Percentiles rank a stretch among this genome's conserved stretches.
phyloP scores from a whole-genome alignment of 2,888 invertebrate species.

The Hirudinaria manillensis region DNA sequence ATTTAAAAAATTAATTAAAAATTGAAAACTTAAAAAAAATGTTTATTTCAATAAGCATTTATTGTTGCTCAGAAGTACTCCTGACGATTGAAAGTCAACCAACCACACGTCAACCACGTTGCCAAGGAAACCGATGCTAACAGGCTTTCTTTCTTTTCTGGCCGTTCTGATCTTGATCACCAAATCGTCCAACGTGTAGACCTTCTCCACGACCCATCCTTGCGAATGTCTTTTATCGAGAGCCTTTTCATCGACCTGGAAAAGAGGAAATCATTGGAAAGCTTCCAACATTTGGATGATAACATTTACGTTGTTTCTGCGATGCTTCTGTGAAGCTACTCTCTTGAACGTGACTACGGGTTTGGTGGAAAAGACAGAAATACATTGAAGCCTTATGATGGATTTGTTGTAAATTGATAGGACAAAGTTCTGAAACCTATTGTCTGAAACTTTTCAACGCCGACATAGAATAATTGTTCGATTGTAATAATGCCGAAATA shows the following conservation, averaged over 20 bases:
- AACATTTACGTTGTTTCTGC: too few relatives aligned
- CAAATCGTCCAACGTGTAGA: conserved; percentile 55
- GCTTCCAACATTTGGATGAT: neutral
- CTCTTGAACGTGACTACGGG: too few relatives aligned
- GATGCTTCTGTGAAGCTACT: too few relatives aligned
- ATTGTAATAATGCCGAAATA: too few relatives aligned
- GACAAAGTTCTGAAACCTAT: neutral
- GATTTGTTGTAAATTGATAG: too few relatives aligned
- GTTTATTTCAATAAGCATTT: neutral
- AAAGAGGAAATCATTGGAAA: neutral
- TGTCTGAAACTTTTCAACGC: too few relatives aligned
- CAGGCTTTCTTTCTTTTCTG: conserved; percentile 47
- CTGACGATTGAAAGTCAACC: conserved; percentile 29
- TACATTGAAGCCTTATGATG: too few relatives aligned
- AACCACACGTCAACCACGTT: conserved; percentile 60
- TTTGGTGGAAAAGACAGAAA: too few relatives aligned
- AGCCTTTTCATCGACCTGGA: conserved; percentile 54
- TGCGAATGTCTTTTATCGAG: conserved; percentile 59
- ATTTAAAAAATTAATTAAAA: too few relatives aligned
- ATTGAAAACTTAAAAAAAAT: neutral
- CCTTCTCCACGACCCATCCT: conserved; percentile 61
- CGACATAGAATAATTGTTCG: too few relatives aligned
- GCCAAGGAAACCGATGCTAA: conserved; percentile 61
- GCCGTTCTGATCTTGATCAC: conserved; percentile 52
- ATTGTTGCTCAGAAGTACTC: too few relatives aligned